Evolutionary conservation across 2,888 invertebrate species (phyloP).

Genomic region (Mesochorus sp.): DNA sequence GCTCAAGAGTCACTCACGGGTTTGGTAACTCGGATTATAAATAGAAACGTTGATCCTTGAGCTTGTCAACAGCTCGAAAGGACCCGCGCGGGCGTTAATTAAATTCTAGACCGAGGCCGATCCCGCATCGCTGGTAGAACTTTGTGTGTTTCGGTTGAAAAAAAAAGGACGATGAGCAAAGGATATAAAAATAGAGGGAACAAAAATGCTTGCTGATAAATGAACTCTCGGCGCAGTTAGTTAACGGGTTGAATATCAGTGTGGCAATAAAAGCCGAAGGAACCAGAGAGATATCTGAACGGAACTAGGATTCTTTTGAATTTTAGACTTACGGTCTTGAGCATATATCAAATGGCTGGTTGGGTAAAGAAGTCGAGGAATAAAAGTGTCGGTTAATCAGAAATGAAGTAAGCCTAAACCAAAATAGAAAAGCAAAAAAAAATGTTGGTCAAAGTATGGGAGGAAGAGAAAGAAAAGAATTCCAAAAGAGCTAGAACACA

Average conservation of each 20-base stretch:
- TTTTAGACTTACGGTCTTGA: not conserved
- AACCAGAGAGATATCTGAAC: not conserved
- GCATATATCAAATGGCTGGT: not conserved
- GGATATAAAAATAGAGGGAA: not conserved
- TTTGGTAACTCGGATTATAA: conserved; percentile 2
- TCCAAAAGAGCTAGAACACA: not conserved
- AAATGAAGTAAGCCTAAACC: no score
- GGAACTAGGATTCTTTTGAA: not conserved
- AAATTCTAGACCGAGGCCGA: not conserved
- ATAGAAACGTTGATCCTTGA: conserved; percentile 13
- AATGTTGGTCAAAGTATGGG: no score
- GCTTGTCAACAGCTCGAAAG: not conserved
- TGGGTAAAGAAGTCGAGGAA: not conserved
- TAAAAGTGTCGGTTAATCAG: not conserved
- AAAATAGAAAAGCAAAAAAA: no score
- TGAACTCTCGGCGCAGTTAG: not conserved
- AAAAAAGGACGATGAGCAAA: not conserved
- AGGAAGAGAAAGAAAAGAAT: not conserved
- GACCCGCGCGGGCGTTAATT: conserved; percentile 8
- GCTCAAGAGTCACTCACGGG: not conserved
- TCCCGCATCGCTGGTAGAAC: not conserved
- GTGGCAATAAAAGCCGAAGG: not conserved
- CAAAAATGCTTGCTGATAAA: not conserved
- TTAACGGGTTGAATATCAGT: conserved; percentile 1
- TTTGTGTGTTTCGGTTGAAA: not conserved